Conservation (phyloP, 2,797 vertebrate genomes). For the Gila robusta region DNA sequence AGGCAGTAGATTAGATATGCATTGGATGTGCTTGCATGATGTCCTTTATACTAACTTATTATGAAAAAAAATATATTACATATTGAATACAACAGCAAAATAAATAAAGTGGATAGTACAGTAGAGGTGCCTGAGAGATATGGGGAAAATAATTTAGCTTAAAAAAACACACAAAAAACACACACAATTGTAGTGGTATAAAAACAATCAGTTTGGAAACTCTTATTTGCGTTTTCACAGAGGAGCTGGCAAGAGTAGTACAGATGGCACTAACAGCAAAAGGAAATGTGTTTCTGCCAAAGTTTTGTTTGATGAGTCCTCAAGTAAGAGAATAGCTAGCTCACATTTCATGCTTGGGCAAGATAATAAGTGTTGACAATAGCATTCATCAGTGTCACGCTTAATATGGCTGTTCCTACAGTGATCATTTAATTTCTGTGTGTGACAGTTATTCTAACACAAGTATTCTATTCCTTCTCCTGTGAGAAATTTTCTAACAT, state of each 20-base stretch:
- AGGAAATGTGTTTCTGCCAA: constrained; percentile 34
- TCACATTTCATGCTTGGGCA: constrained; percentile 29
- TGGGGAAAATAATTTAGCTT: too few relatives aligned
- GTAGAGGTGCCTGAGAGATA: not conserved
- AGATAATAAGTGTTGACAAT: constrained; percentile 23
- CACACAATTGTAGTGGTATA: not conserved
- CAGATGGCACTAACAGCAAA: constrained; percentile 13
- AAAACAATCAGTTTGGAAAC: not conserved
- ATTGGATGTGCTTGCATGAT: not conserved
- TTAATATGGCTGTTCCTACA: constrained; percentile 9
- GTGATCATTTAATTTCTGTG: not conserved
- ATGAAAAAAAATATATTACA: not conserved
- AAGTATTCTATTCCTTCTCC: not conserved
- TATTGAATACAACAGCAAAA: not conserved
- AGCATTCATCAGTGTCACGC: constrained; percentile 20
- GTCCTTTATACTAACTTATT: not conserved
- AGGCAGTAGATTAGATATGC: not conserved
- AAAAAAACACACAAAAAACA: too few relatives aligned
- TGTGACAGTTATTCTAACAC: constrained; percentile 4
- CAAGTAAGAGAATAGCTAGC: constrained; percentile 26
- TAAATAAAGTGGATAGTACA: not conserved
- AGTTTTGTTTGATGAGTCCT: constrained; percentile 31
- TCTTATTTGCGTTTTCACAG: not conserved
- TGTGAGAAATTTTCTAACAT: not conserved
- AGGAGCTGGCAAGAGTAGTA: constrained; percentile 13